phyloP scores from a whole-genome alignment of 2,888 invertebrate genomes.

The Eupeodes luniger region DNA sequence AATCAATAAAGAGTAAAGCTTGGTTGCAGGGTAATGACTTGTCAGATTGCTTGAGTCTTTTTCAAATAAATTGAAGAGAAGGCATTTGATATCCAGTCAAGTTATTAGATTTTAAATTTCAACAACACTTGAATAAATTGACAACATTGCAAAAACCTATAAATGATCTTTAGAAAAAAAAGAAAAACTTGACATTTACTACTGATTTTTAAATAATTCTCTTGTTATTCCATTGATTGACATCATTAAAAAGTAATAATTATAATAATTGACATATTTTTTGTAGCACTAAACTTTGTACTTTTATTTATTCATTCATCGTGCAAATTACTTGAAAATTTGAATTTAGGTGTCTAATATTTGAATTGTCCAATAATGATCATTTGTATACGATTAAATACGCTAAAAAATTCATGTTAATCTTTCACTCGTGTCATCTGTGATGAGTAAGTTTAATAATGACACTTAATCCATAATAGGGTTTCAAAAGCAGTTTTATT shows the following conservation, averaged over 20 bases:
- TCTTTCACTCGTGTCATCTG: not conserved
- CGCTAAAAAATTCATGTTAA: not conserved
- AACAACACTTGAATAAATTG: no score
- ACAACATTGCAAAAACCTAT: not conserved
- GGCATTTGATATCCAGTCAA: no score
- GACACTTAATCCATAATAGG: not conserved
- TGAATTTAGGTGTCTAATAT: slow-evolving; percentile 2
- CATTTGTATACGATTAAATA: not conserved
- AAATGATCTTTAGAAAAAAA: not conserved
- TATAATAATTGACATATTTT: slow-evolving; percentile 6
- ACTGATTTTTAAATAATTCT: not conserved
- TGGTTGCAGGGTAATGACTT: no score
- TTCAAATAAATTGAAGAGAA: no score
- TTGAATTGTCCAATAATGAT: not conserved
- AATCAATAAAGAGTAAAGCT: no score
- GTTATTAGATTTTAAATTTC: no score
- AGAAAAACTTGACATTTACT: not conserved
- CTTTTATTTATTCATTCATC: not conserved
- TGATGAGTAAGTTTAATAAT: not conserved
- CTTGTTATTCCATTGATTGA: not conserved
- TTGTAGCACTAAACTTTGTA: not conserved
- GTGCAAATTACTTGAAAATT: not conserved
- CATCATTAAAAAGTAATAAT: slow-evolving; percentile 6
- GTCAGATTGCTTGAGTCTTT: no score
- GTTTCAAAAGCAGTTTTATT: not conserved